Percentiles rank a stretch among this genome's conserved stretches.
Evolutionary conservation across 1,140 invertebrate genomes (phyloP).

Genomic region (Pachypsylla venusta): DNA sequence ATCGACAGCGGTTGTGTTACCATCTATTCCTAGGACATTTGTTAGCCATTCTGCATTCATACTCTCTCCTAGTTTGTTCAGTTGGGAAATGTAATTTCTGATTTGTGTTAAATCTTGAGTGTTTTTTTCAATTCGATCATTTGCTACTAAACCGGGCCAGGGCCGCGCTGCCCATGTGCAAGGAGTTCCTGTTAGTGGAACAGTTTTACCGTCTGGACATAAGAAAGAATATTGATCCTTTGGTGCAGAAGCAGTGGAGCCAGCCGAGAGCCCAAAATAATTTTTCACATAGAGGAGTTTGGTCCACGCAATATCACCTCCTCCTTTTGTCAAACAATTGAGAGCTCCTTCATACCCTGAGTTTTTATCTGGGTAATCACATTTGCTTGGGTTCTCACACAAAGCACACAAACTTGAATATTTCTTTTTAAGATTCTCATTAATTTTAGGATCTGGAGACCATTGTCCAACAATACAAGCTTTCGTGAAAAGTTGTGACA

Average conservation of each 20-base stretch:
- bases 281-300: conserved; percentile 61
- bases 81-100: conserved; percentile 29
- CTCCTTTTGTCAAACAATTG: conserved; percentile 57
- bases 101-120: conserved; percentile 12
- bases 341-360: conserved; percentile 73
- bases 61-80: conserved; percentile 33
- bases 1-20: conserved; percentile 39
- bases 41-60: conserved; percentile 38
- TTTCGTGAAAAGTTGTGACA: conserved; percentile 53
- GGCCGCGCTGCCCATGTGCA: conserved; percentile 63
- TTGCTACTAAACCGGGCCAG: conserved; percentile 57
- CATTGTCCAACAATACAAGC: conserved; percentile 65
- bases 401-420: conserved; percentile 56
- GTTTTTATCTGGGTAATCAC: conserved; percentile 65
- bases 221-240: conserved; percentile 51
- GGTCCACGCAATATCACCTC: conserved; percentile 69
- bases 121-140: neutral
- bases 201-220: conserved; percentile 62
- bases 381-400: conserved; percentile 52
- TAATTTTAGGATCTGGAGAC: conserved; percentile 54
- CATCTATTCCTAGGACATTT: conserved; percentile 37
- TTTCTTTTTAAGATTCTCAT: conserved; percentile 44
- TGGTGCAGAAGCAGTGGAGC: conserved; percentile 32
- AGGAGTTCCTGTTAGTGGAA: conserved; percentile 45
- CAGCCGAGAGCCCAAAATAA: conserved; percentile 45